Conservation (phyloP, 2,888 invertebrate genomes). For the Athrips mouffetella region DNA sequence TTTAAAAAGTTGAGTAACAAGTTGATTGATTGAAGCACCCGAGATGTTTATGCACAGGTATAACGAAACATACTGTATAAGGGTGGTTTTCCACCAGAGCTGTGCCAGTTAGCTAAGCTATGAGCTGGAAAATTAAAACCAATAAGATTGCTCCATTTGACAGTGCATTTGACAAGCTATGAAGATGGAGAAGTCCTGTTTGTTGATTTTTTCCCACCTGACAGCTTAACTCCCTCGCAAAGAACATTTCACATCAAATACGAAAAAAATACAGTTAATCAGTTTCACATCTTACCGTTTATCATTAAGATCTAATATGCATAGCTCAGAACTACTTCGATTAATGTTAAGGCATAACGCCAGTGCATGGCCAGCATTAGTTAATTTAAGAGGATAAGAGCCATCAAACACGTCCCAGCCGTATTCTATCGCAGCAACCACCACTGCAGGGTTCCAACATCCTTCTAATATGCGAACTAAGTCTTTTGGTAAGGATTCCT, state of each 20-base stretch:
- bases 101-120: no score
- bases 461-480: conserved; percentile 87
- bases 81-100: no score
- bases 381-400: conserved; percentile 85
- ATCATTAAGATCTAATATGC: conserved; percentile 79
- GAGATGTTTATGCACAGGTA: neutral
- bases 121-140: no score
- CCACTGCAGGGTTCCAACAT: conserved; percentile 85
- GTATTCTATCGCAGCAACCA: conserved; percentile 83
- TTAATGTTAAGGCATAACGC: conserved; percentile 74
- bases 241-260: no score
- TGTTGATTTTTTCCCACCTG: no score
- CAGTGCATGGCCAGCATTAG: conserved; percentile 84
- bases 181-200: no score
- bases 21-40: no score
- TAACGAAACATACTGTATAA: neutral
- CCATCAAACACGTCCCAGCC: conserved; percentile 95
- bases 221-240: no score
- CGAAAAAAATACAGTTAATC: no score
- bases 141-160: no score
- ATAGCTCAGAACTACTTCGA: conserved; percentile 45
- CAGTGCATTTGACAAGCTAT: no score
- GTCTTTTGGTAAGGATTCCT: conserved; percentile 82
- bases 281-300: conserved; percentile 57
- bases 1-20: no score